phyloP scores from a whole-genome alignment of 2,888 invertebrate genomes.

The Cremastinae sp. region DNA sequence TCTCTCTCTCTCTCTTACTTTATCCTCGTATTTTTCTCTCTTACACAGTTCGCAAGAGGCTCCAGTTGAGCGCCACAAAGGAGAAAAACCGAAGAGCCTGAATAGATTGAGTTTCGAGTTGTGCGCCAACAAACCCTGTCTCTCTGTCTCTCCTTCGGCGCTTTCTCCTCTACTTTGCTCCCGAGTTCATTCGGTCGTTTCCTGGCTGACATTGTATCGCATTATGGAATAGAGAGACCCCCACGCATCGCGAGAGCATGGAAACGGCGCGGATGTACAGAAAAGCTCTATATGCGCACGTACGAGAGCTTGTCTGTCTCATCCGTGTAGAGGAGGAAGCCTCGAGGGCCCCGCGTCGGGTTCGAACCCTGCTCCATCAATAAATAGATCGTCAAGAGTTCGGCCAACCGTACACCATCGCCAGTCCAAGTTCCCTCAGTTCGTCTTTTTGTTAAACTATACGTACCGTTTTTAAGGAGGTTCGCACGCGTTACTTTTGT shows the following conservation, averaged over 20 bases:
- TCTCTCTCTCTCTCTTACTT: no score
- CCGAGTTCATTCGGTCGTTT: slow-evolving; percentile 46
- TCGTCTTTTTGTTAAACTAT: slow-evolving; percentile 57
- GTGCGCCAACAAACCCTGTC: slow-evolving; percentile 71
- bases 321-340: slow-evolving; percentile 30
- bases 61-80: slow-evolving; percentile 47
- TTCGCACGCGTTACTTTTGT: no score
- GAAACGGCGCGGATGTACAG: slow-evolving; percentile 34
- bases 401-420: slow-evolving; percentile 67
- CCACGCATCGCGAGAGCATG: slow-evolving; percentile 48
- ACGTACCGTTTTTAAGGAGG: neutral
- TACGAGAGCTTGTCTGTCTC: slow-evolving; percentile 37
- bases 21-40: slow-evolving; percentile 38
- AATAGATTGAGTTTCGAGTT: slow-evolving; percentile 76
- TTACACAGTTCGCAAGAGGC: slow-evolving; percentile 22
- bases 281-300: slow-evolving; percentile 31
- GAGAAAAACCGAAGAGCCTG: slow-evolving; percentile 64
- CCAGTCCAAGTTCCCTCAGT: slow-evolving; percentile 61
- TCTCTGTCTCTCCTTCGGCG: slow-evolving; percentile 8
- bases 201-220: slow-evolving; percentile 24
- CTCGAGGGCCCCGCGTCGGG: slow-evolving; percentile 57
- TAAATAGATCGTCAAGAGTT: slow-evolving; percentile 68
- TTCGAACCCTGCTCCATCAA: slow-evolving; percentile 59
- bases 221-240: slow-evolving; percentile 49
- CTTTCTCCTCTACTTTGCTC: slow-evolving; percentile 28